Conservation (phyloP, 2,113 vertebrate genomes). For the Rafetus swinhoei region DNA sequence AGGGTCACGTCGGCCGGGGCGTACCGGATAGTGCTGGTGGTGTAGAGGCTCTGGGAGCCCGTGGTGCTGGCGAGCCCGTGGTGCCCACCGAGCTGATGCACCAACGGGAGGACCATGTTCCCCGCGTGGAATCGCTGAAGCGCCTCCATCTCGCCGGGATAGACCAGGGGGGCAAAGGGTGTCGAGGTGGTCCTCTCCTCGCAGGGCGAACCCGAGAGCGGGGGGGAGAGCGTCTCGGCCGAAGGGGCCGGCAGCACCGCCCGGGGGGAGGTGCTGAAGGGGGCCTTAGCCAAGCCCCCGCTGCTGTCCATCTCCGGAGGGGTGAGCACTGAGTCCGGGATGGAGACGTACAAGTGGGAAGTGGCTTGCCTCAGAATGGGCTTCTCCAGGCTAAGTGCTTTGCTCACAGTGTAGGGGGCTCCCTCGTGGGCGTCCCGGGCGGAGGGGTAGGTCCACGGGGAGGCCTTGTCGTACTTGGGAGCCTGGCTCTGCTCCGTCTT, state of each 20-base stretch:
- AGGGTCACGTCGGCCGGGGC: constrained; percentile 86
- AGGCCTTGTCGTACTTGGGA: background rate
- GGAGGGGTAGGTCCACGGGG: constrained; percentile 70
- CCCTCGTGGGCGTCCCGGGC: constrained; percentile 12
- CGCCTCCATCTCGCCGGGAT: constrained; percentile 80
- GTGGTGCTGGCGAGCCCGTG: background rate
- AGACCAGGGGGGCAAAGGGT: constrained; percentile 58
- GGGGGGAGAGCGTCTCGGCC: constrained; percentile 78
- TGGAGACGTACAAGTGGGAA: constrained; percentile 76
- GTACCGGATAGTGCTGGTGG: constrained; percentile 90
- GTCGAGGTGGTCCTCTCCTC: constrained; percentile 71
- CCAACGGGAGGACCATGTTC: constrained; percentile 84
- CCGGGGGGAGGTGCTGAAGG: constrained; percentile 73
- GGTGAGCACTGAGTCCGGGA: constrained; percentile 76
- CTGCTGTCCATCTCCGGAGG: constrained; percentile 63
- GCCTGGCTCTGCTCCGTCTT: constrained; percentile 79
- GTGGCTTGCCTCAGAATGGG: constrained; percentile 1
- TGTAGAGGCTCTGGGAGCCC: constrained; percentile 84
- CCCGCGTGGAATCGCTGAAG: constrained; percentile 85
- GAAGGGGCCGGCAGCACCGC: background rate
- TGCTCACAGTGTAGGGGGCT: constrained; percentile 6
- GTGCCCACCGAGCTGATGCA: constrained; percentile 73
- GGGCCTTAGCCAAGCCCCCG: constrained; percentile 71
- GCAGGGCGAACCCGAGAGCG: constrained; percentile 78
- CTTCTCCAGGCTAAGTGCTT: constrained; percentile 41